Evolutionary conservation across 1,140 invertebrate genomes (phyloP), one percentile per base, ranked within the genome.

Genomic region (Zaprionus capensis): DNA sequence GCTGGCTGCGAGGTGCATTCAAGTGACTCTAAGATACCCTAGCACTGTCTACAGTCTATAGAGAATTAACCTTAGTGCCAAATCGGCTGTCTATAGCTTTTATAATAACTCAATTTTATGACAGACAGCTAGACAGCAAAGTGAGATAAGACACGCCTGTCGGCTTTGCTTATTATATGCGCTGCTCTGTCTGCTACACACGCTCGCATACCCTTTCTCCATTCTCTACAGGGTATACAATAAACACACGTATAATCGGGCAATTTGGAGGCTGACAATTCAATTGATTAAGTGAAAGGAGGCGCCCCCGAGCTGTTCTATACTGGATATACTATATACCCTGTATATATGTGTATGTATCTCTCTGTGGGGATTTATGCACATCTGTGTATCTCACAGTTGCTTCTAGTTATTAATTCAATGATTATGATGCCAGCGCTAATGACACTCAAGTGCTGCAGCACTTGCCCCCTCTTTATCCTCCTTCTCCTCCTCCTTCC

Each of bases 371-470:
- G n/a, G 41, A 41, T 68, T 58, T 56, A 65, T 28, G 53, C 28
- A 17, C 12, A 62, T 38, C 17, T 36, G n/a, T 51, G 24, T 65
- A 41, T 55, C 44, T 68, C 59, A 20, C 24, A 55, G 41, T 41
- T 44, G 72, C 80, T 75, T 78, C 55, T 83, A 77, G 80, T 73
- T 88, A 88, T 88, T 90, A 88, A 88, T 81, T 88, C 59, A 88
- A 88, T 88, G 84, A 90, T 88, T 88, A 88, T 88, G 81, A 90
- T 90, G 70, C 71, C 67, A 67, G 64, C 82, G 84, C 84, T 88
- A 88, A 88, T 88, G 85, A 88, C 76, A 81, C 63, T 90, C 84
- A 88, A 88, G 84, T 88, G 85, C 84, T 88, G 58, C 70, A 72
- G 53, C 78, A 67, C 46, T 46, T 34, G 17, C 31, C 12, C 46